Conservation (phyloP, 1,140 invertebrate genomes). For the Glomeris maerens region DNA sequence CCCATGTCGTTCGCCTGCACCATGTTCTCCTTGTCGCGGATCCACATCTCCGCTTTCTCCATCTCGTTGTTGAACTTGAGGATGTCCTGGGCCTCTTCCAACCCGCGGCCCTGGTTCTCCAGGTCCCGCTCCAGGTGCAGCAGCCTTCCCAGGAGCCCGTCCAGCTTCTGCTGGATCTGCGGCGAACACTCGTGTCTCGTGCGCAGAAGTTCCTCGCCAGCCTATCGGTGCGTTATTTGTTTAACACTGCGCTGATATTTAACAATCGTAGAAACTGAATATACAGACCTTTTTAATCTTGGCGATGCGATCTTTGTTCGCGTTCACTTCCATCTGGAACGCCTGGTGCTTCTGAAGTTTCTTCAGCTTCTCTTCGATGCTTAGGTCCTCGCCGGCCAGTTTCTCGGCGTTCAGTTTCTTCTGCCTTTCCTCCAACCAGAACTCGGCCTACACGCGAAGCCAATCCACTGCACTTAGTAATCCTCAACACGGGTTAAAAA, state of each 20-base stretch:
- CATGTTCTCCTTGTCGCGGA: conserved; percentile 90
- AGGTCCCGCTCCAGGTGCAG: conserved; percentile 62
- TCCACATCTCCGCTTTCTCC: conserved; percentile 91
- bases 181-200: conserved; percentile 41
- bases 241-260: no score
- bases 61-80: conserved; percentile 87
- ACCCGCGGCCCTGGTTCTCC: conserved; percentile 59
- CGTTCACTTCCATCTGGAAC: conserved; percentile 84
- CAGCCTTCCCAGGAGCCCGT: conserved; percentile 60
- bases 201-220: conserved; percentile 43
- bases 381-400: conserved; percentile 22
- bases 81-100: conserved; percentile 95
- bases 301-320: conserved; percentile 71
- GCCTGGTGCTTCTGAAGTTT: conserved; percentile 96
- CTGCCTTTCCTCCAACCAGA: conserved; percentile 87
- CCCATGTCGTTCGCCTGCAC: conserved; percentile 85
- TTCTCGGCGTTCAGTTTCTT: conserved; percentile 67
- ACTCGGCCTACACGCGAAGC: conserved; percentile 51
- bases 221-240: conserved; percentile 31
- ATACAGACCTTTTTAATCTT: conserved; percentile 52
- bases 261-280: no score
- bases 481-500: no score
- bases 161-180: conserved; percentile 58
- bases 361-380: conserved; percentile 52
- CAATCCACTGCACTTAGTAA: no score